phyloP scores from a whole-genome alignment of 2,113 vertebrate genomes.

The Machaerirhynchus nigripectus region DNA sequence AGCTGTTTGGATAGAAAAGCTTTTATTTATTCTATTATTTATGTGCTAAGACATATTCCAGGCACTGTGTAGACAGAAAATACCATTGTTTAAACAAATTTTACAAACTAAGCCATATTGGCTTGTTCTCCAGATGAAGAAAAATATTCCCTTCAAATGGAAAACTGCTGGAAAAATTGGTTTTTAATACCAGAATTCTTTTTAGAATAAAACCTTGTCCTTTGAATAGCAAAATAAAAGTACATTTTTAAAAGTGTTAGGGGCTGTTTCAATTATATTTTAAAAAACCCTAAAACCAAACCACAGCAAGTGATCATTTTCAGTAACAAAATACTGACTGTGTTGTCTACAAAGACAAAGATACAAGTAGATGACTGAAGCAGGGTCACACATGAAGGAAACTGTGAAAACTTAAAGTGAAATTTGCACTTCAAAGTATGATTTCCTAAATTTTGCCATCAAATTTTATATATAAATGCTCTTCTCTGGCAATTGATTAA shows the following conservation, averaged over 20 bases:
- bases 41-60: conserved; percentile 41
- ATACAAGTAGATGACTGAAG: not conserved
- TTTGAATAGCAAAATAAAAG: not conserved
- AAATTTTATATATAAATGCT: not conserved
- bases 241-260: not conserved
- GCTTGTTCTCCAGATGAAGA: not conserved
- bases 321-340: not conserved
- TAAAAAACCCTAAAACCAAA: not conserved
- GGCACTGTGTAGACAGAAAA: conserved; percentile 7
- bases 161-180: not conserved
- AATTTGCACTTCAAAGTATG: not conserved
- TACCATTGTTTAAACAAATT: not conserved
- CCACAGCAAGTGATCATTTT: not conserved
- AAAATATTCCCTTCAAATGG: not conserved
- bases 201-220: not conserved
- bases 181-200: not conserved
- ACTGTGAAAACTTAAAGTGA: not conserved
- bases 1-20: not conserved
- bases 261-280: not conserved
- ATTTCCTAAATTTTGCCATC: not conserved
- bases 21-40: conserved; percentile 42
- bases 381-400: not conserved
- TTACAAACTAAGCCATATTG: not conserved
- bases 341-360: not conserved
- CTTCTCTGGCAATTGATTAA: not conserved